Conservation (phyloP, 2,888 invertebrate genomes). For the Crossocerus cetratus region DNA sequence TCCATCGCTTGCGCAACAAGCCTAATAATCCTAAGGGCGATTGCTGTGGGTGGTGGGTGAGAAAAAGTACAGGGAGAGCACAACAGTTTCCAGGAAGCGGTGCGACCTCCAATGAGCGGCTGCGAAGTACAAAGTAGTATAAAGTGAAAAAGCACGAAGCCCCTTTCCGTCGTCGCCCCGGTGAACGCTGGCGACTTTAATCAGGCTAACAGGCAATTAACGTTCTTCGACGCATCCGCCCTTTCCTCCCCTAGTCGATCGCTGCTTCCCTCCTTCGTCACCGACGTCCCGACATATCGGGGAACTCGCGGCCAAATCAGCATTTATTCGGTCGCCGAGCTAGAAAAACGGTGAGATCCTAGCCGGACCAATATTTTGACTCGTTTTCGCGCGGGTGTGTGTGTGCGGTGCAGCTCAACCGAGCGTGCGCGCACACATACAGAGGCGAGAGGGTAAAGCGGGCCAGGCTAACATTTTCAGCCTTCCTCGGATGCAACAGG, state of each 20-base stretch:
- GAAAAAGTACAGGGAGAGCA: too few relatives aligned
- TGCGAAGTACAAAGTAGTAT: background rate
- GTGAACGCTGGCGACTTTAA: conserved; percentile 25
- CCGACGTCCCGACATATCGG: background rate
- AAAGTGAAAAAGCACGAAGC: background rate
- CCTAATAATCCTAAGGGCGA: too few relatives aligned
- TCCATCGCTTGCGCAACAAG: background rate
- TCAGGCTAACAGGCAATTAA: conserved; percentile 49
- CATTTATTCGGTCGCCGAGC: conserved; percentile 9
- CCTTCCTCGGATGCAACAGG: conserved; percentile 23
- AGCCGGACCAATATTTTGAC: background rate
- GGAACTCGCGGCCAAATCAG: background rate
- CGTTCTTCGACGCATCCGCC: conserved; percentile 26
- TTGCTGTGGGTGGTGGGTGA: too few relatives aligned
- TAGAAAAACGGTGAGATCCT: conserved; percentile 9
- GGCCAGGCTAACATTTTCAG: conserved; percentile 4
- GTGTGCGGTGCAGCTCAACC: too few relatives aligned
- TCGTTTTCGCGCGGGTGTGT: too few relatives aligned
- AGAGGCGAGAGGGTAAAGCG: background rate
- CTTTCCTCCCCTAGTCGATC: conserved; percentile 14
- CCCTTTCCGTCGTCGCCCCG: conserved; percentile 16
- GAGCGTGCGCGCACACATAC: too few relatives aligned
- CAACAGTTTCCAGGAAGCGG: too few relatives aligned
- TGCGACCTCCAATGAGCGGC: too few relatives aligned
- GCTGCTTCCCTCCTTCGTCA: background rate